Conservation (phyloP, 2,113 vertebrate genomes). For the Hymenochirus boettgeri region DNA sequence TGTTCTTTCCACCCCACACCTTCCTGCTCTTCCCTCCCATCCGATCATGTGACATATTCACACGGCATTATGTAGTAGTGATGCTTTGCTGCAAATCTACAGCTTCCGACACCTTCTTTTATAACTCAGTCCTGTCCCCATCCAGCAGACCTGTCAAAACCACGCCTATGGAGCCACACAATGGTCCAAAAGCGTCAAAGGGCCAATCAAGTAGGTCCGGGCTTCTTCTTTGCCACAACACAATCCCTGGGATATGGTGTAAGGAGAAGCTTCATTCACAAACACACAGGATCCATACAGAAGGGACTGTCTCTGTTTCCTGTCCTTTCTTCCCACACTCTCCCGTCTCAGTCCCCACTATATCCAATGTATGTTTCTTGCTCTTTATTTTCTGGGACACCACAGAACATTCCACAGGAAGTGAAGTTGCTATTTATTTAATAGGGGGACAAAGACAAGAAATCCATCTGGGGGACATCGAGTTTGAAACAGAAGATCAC, state of each 20-base stretch:
- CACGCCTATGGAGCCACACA: constrained; percentile 95
- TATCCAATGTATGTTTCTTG: too few species aligned
- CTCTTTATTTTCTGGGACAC: constrained; percentile 44
- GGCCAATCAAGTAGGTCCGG: constrained; percentile 94
- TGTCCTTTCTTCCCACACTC: constrained; percentile 39
- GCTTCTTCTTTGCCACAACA: constrained; percentile 80
- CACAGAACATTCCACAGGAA: constrained; percentile 7
- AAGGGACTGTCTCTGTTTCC: constrained; percentile 59
- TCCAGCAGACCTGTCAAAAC: constrained; percentile 97
- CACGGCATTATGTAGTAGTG: constrained; percentile 74
- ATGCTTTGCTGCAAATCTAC: constrained; percentile 82
- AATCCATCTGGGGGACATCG: not conserved
- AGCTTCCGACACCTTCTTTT: constrained; percentile 97
- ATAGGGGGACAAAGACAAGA: constrained; percentile 33
- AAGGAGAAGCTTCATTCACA: constrained; percentile 85
- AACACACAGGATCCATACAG: constrained; percentile 83
- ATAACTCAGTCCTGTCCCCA: constrained; percentile 92
- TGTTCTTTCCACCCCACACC: constrained; percentile 43
- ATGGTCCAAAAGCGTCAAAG: constrained; percentile 99
- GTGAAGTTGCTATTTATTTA: constrained; percentile 19
- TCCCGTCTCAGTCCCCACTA: constrained; percentile 59
- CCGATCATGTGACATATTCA: constrained; percentile 86
- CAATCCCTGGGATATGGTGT: constrained; percentile 87
- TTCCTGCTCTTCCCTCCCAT: constrained; percentile 60
- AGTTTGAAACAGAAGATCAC: not conserved